phyloP scores from a whole-genome alignment of 2,797 vertebrate genomes.

The Tangara arthus region DNA sequence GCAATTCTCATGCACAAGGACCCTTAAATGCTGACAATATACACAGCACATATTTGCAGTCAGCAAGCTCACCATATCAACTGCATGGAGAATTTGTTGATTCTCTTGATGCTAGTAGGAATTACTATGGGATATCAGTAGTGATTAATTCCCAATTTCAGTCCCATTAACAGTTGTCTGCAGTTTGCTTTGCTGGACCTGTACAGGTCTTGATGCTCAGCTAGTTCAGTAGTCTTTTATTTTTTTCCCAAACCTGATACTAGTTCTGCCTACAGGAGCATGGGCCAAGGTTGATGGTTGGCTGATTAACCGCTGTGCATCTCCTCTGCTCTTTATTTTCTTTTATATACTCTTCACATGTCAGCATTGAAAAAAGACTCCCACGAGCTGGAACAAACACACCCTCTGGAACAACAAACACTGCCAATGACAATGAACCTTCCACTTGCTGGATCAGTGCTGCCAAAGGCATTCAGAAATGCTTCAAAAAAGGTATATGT shows the following conservation, averaged over 20 bases:
- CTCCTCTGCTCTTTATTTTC: neutral
- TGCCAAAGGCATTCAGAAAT: neutral
- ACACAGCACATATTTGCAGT: neutral
- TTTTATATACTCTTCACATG: neutral
- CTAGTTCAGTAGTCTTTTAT: neutral
- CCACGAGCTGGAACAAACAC: neutral
- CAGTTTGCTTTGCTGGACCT: neutral
- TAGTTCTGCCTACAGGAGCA: neutral
- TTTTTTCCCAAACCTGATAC: neutral
- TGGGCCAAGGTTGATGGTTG: neutral
- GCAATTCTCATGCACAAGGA: neutral
- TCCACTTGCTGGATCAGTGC: neutral
- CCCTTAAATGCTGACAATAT: neutral
- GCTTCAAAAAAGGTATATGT: neutral
- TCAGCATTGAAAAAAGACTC: neutral
- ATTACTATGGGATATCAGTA: neutral
- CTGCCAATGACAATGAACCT: neutral
- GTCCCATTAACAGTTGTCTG: neutral
- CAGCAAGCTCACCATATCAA: neutral
- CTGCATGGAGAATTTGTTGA: neutral
- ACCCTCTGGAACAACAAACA: neutral
- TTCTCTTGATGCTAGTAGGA: neutral
- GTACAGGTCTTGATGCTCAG: neutral
- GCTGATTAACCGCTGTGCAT: neutral
- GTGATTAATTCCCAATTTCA: neutral